Evolutionary conservation across 1,140 invertebrate genomes (phyloP), one percentile per base, ranked within the genome.

Genomic region (Psix sp.): DNA sequence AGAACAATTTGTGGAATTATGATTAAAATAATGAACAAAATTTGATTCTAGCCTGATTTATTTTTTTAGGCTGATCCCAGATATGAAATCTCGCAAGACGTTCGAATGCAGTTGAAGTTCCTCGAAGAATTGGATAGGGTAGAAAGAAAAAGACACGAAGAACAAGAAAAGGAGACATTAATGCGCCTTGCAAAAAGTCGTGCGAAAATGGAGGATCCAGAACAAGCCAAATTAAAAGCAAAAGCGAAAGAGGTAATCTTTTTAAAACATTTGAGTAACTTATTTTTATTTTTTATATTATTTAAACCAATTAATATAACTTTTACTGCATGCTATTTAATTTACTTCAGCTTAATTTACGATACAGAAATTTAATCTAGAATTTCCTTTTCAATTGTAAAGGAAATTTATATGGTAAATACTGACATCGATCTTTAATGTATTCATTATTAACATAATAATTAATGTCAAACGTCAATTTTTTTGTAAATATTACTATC

Each of bases 161-260:
- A 99, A 82, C 92, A 95, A 66, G 97, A 99, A 80, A 89, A 97
- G 65, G 97, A 99, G 83, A 92, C 97, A 85, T 86, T 99, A 11
- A 86, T 99, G 54, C 88, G 95, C 76, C 96, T 96, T 5, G 97
- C 97, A 14, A 99, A 98, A 86, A 97, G 96, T 81, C 90, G 97
- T 45, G 96, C 96, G 38, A 98, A 98, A 89, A 93, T 95, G 16
- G 97, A 99, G 88, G 97, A 99, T 89, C 97, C 97, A 0, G 97
- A 99, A 83, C 96, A 99, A 86, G 93, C 95, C 0, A 98, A 98
- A 86, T 88, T 99, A 56, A 99, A 99, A 89, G 96, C 96, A 35
- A 98, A 97, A 89, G 96, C 95, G 77, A 95, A 93, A 90, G 93
- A 94, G 88, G 92, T 92, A 85, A 78, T 3, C 13, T 3, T 24